Base-by-base conservation (phyloP, 37 sponge, comb jelly and placozoan species). In the Aplysina aerophoba region DNA sequence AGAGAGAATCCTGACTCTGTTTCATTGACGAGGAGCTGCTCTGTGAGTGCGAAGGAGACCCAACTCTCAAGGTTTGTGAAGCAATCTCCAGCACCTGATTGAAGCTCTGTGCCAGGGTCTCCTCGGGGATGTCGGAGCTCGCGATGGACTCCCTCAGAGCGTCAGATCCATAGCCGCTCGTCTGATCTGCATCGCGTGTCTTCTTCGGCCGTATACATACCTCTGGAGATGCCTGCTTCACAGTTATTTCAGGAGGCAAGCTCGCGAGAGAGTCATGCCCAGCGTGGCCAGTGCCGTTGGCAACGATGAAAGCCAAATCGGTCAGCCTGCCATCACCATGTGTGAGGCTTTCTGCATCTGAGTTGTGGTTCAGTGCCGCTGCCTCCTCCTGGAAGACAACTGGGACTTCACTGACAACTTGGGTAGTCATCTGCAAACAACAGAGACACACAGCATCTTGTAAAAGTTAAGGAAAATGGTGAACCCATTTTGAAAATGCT, bases 81-180 rank as follows among this genome's bases (percentile, higher is more conserved):
- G 40, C 78, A 39, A 75, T 53, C 54, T 75, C 78, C 37, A 75
- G 14, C 16, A 75, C 78, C 21, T n/a, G 24, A 4, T 6, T 22
- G 54, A 75, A 75, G 40, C n/a, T 4, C 53, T 75, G 19, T 1
- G 2, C 22, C 25, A 75, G 22, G 54, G 24, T 11, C 4, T 75
- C 78, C 53, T 75, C 78, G 1, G 78, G 78, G 78, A 40, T 75
- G 54, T 75, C 78, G 2, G 78, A 75, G 53, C 78, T 75, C 12
- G 40, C 39, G 22, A 75, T 21, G 0, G 78, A 75, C n/a, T 21
- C 78, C 11, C 78, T 36, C n/a, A 75, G 15, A 38, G 50, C 50
- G 41, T 75, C 78, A 53, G 78, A 75, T 14, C 78, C 78, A 11
- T 75, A 75, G 4, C 39, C 78, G 41, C 78, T 75, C 1, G 78